phyloP scores from a whole-genome alignment of 1,140 invertebrate species.

The Platorchestia sp. region DNA sequence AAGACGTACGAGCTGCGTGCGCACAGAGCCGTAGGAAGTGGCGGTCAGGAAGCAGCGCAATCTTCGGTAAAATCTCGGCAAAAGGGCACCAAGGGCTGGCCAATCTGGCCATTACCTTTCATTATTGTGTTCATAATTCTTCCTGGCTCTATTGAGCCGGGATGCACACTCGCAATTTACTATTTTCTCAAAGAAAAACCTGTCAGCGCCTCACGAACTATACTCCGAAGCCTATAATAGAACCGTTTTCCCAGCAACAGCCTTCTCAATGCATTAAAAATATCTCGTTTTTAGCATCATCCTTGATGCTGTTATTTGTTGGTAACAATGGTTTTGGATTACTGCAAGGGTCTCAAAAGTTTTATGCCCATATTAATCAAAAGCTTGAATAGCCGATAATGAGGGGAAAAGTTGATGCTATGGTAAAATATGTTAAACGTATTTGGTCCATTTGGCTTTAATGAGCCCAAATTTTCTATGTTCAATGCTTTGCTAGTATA shows the following conservation, averaged over 20 bases:
- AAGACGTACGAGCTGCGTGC: constrained; percentile 23
- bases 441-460: not conserved
- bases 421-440: not conserved
- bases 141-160: constrained; percentile 36
- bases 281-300: not conserved
- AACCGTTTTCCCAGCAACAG: not conserved
- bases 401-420: not conserved
- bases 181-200: constrained; percentile 32
- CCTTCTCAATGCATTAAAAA: not conserved
- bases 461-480: not conserved
- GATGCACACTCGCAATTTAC: constrained; percentile 47
- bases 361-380: constrained; percentile 19
- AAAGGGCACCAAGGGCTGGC: constrained; percentile 12
- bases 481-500: not conserved
- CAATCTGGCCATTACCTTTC: constrained; percentile 45
- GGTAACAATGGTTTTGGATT: not conserved
- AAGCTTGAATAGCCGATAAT: not conserved
- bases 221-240: constrained; percentile 1
- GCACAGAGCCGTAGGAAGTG: not conserved
- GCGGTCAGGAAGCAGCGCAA: not conserved
- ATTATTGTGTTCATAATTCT: constrained; percentile 52
- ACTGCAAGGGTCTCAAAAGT: not conserved
- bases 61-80: constrained; percentile 10
- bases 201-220: constrained; percentile 30
- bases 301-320: not conserved